A percentile compares a stretch with the other conserved stretches of the same genome.
Conservation (phyloP, 2,797 vertebrate genomes). For the Gambusia yucatana region DNA sequence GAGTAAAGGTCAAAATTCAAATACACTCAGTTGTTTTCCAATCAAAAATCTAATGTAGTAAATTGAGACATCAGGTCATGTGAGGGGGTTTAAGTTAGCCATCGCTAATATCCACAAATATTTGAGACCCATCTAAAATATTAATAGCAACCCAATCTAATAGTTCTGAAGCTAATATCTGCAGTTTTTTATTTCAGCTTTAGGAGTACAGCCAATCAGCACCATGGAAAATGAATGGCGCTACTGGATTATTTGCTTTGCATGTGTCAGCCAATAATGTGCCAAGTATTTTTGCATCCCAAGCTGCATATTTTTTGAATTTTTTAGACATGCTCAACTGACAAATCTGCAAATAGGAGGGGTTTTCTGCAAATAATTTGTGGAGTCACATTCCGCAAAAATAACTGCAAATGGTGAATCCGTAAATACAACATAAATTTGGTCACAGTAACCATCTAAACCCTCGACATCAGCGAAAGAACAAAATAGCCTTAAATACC, state of each 20-base stretch:
- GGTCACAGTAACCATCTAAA: not conserved
- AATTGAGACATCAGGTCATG: not conserved
- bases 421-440: not conserved
- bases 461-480: not conserved
- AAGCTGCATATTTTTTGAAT: not conserved
- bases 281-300: not conserved
- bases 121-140: not conserved
- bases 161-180: not conserved
- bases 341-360: not conserved
- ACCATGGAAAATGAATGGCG: not conserved
- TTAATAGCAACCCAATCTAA: not conserved
- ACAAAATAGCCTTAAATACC: not conserved
- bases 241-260: not conserved
- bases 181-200: not conserved
- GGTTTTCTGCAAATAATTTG: not conserved
- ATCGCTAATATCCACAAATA: not conserved
- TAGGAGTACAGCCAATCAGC: not conserved
- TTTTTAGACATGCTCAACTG: not conserved
- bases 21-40: not conserved
- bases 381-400: not conserved
- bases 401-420: not conserved
- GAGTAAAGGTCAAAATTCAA: conserved; percentile 1
- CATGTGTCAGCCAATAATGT: not conserved
- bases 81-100: not conserved
- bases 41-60: not conserved